A percentile compares a stretch with the other conserved stretches of the same genome.
Conservation (phyloP, 2,113 vertebrate species). For the Blennius ocellaris region DNA sequence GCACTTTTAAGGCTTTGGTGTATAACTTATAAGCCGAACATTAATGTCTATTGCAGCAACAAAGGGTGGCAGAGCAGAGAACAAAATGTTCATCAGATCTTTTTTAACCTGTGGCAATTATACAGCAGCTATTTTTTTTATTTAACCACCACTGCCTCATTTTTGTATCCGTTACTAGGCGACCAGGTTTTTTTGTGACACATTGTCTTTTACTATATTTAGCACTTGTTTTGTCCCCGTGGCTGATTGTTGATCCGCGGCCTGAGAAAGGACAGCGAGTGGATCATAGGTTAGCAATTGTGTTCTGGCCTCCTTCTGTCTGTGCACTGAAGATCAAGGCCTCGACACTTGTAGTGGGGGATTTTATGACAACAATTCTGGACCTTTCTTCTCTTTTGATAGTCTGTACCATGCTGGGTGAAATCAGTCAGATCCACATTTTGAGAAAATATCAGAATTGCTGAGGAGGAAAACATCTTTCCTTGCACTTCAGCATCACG, state of each 20-base stretch:
- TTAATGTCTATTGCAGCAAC: too few relatives aligned
- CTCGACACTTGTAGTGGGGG: conserved; percentile 22
- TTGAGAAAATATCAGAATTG: not conserved
- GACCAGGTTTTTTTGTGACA: conserved; percentile 10
- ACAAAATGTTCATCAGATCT: not conserved
- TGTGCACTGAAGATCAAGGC: conserved; percentile 17
- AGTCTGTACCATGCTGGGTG: not conserved
- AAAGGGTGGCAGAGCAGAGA: not conserved
- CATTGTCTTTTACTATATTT: conserved; percentile 21
- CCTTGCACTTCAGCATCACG: not conserved
- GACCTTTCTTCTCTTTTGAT: conserved; percentile 15
- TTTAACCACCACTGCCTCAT: not conserved
- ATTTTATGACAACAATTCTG: conserved; percentile 15
- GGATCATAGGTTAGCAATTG: conserved; percentile 33
- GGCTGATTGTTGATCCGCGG: conserved; percentile 28
- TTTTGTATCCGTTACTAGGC: not conserved
- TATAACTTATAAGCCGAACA: too few relatives aligned
- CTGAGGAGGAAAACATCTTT: not conserved
- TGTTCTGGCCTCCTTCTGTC: not conserved
- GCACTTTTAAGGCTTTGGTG: too few relatives aligned
- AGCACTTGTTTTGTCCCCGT: conserved; percentile 12
- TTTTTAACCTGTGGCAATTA: not conserved
- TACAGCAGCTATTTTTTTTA: not conserved
- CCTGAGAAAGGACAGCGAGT: conserved; percentile 29
- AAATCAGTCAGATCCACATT: not conserved